phyloP scores from a whole-genome alignment of 2,888 invertebrate species.

The Hyles lineata region DNA sequence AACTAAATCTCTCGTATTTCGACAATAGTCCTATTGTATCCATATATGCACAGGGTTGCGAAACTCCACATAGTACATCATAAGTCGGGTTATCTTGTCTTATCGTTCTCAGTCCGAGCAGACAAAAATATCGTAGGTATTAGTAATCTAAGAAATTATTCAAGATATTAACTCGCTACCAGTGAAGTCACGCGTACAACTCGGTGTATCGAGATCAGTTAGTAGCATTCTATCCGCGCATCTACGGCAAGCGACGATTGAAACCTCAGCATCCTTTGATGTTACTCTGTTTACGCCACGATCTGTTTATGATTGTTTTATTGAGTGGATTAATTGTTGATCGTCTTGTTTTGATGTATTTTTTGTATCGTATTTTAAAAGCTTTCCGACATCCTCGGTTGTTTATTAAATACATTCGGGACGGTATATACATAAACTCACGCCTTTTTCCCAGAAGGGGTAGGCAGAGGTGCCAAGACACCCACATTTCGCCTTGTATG shows the following conservation, averaged over 20 bases:
- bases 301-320: slow-evolving; percentile 37
- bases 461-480: no score
- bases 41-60: no score
- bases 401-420: slow-evolving; percentile 8
- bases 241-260: slow-evolving; percentile 47
- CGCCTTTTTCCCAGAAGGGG: no score
- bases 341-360: slow-evolving; percentile 43
- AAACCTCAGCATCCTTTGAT: slow-evolving; percentile 55
- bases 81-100: no score
- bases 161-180: not conserved
- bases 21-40: no score
- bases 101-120: no score
- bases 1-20: no score
- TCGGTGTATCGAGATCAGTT: slow-evolving; percentile 4
- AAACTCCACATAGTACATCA: no score
- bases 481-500: no score
- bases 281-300: slow-evolving; percentile 45
- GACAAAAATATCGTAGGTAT: no score
- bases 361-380: slow-evolving; percentile 40
- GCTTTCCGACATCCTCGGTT: slow-evolving; percentile 27
- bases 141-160: no score
- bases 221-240: slow-evolving; percentile 23
- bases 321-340: slow-evolving; percentile 50
- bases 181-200: not conserved
- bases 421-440: no score